Percentiles rank a stretch among this genome's conserved stretches.
Conservation (phyloP, 2,113 vertebrate genomes). For the Haplochromis vanheusdeni region DNA sequence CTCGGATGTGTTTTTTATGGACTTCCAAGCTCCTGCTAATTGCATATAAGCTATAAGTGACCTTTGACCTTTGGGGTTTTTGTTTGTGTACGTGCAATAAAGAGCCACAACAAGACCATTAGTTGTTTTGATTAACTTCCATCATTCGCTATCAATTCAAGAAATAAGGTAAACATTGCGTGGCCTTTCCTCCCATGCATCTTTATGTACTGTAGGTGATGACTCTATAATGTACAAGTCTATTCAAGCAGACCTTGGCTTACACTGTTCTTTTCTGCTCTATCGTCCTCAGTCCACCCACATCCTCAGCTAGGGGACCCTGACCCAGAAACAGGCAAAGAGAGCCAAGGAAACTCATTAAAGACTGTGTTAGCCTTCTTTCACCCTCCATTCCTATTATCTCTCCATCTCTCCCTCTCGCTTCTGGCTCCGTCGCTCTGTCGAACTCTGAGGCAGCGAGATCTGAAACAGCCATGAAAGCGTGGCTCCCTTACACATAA, state of each 20-base stretch:
- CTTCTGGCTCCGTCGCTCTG: conserved; percentile 43
- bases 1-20: neutral
- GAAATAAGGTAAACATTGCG: neutral
- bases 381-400: conserved; percentile 58
- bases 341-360: conserved; percentile 66
- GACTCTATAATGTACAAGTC: conserved; percentile 33
- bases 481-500: conserved; percentile 14
- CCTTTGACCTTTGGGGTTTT: conserved; percentile 8
- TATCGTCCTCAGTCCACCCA: conserved; percentile 49
- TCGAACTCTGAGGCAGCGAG: conserved; percentile 50
- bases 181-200: neutral
- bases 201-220: conserved; percentile 18
- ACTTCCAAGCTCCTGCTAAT: conserved; percentile 31
- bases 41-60: conserved; percentile 22
- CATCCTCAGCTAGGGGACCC: conserved; percentile 55
- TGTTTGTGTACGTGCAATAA: neutral
- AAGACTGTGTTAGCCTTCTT: conserved; percentile 57
- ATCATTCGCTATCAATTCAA: neutral
- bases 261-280: conserved; percentile 24
- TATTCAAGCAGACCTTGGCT: conserved; percentile 29
- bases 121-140: neutral
- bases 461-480: conserved; percentile 65
- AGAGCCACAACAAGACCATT: neutral
- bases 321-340: conserved; percentile 67
- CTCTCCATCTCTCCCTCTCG: conserved; percentile 44